Percentiles rank a stretch among this genome's conserved stretches.
phyloP scores from a whole-genome alignment of 2,888 invertebrate species.

The Fabriciana adippe region DNA sequence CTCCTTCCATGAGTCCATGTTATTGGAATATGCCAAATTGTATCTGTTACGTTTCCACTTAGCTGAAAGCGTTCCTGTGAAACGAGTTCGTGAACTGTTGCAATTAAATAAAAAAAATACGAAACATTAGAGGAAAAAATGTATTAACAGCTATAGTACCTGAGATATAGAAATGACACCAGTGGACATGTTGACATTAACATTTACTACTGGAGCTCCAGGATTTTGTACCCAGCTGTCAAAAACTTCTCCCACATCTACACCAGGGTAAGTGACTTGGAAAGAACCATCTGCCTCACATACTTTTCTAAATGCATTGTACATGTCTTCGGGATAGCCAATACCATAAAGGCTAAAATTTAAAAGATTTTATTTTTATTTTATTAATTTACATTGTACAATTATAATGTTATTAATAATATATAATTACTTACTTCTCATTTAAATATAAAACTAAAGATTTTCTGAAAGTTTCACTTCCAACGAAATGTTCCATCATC shows the following conservation, averaged over 20 bases:
- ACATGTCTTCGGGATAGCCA: conserved; percentile 64
- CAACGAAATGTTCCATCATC: conserved; percentile 85
- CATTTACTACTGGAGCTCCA: conserved; percentile 83
- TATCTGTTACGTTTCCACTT: conserved; percentile 46
- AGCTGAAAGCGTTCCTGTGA: conserved; percentile 64
- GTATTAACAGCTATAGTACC: conserved; percentile 47
- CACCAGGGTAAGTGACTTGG: conserved; percentile 47
- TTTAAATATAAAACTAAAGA: conserved; percentile 83
- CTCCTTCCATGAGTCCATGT: conserved; percentile 68
- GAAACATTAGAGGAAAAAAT: conserved; percentile 1
- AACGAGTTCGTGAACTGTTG: conserved; percentile 1
- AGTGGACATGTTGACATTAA: conserved; percentile 62
- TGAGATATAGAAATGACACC: conserved; percentile 64
- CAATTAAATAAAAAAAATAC: not conserved
- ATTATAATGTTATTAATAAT: not conserved
- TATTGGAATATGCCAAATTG: conserved; percentile 71
- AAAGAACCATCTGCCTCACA: conserved; percentile 57
- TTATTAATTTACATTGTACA: not conserved
- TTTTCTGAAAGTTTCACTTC: conserved; percentile 76
- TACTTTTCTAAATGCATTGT: conserved; percentile 61
- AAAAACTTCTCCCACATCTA: conserved; percentile 72
- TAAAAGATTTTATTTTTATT: not conserved
- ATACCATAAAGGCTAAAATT: conserved; percentile 60
- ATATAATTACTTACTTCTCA: conserved; percentile 68
- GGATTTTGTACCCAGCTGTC: conserved; percentile 84